Percentiles rank a stretch among this genome's conserved stretches.
Evolutionary conservation across 2,797 vertebrate genomes (phyloP).

Genomic region (Neomorphus geoffroyi): DNA sequence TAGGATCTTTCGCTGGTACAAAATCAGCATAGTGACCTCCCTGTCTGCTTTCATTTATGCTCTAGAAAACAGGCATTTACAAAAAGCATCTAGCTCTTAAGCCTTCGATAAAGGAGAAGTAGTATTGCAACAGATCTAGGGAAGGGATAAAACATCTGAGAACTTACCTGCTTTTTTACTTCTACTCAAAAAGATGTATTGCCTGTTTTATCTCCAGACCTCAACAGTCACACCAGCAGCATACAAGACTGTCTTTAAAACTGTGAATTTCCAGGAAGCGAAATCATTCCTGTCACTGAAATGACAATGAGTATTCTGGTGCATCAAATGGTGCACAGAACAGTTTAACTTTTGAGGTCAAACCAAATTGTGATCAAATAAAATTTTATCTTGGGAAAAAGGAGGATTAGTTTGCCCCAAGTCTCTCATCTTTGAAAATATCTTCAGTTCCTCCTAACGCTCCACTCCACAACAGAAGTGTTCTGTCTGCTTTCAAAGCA

Average conservation of each 20-base stretch:
- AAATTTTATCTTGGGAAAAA: not conserved
- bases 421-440: not conserved
- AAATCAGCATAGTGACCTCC: not conserved
- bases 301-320: not conserved
- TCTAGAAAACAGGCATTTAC: not conserved
- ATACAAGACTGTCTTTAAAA: not conserved
- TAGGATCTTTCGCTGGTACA: not conserved
- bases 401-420: not conserved
- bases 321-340: not conserved
- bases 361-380: not conserved
- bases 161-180: not conserved
- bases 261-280: rapidly evolving
- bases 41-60: not conserved
- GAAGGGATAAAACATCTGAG: not conserved
- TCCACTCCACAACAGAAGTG: not conserved
- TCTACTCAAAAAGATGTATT: not conserved
- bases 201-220: not conserved
- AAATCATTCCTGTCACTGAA: not conserved
- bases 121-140: not conserved
- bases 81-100: not conserved
- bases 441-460: not conserved
- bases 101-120: not conserved
- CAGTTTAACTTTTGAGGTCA: not conserved
- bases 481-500: not conserved
- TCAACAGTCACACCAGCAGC: not conserved